A percentile compares a stretch with the other conserved stretches of the same genome.
Evolutionary conservation across 2,113 vertebrate species (phyloP).

Genomic region (Neoarius graeffei): DNA sequence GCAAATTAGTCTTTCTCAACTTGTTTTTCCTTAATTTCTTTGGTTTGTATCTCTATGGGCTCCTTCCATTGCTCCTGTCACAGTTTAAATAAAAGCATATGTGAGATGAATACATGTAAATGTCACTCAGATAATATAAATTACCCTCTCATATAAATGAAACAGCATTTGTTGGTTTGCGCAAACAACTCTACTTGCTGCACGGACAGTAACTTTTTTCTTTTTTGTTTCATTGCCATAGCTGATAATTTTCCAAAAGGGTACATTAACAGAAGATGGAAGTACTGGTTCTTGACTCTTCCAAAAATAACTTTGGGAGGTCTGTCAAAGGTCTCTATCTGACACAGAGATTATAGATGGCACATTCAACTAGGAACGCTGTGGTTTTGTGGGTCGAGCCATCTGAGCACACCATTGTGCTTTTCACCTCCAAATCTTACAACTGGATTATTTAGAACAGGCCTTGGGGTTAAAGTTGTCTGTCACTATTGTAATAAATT

Average conservation of each 20-base stretch:
- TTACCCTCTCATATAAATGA: neutral
- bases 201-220: neutral
- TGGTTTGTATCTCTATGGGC: neutral
- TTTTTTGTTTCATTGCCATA: neutral
- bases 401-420: constrained; percentile 72
- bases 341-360: constrained; percentile 71
- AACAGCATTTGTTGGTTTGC: neutral
- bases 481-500: neutral
- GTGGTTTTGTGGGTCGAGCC: constrained; percentile 59
- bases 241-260: neutral
- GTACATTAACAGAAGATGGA: neutral
- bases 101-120: neutral
- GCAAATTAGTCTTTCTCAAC: too few relatives aligned
- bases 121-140: neutral
- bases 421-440: constrained; percentile 60
- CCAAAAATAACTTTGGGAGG: neutral
- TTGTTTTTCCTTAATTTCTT: too few relatives aligned
- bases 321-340: constrained; percentile 5
- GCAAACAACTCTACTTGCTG: neutral
- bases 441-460: constrained; percentile 59
- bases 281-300: neutral
- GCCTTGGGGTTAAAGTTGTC: neutral
- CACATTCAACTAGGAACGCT: constrained; percentile 65
- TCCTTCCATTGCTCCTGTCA: neutral
- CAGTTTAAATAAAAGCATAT: neutral